Conservation (phyloP, 2,113 vertebrate genomes). For the Pheucticus melanocephalus region DNA sequence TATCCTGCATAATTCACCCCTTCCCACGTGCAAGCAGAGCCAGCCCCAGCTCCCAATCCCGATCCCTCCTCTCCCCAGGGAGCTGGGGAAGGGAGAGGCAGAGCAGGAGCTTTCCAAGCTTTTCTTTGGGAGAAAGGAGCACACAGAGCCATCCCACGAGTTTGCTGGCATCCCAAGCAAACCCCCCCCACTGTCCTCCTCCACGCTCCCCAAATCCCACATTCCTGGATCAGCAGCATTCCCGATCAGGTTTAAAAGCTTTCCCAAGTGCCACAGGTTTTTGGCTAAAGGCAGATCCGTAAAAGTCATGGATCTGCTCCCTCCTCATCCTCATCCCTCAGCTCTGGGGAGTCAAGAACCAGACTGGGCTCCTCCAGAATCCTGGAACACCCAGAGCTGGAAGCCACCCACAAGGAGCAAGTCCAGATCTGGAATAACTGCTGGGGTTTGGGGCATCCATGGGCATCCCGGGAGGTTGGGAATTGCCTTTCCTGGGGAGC, state of each 20-base stretch:
- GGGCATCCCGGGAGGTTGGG: rapidly evolving
- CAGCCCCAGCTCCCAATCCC: background rate
- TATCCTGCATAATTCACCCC: background rate
- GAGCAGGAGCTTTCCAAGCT: background rate
- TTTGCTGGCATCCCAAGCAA: rapidly evolving
- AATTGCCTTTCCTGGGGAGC: background rate
- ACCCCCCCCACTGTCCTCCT: rapidly evolving
- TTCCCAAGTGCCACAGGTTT: background rate
- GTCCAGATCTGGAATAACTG: rapidly evolving
- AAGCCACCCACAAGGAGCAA: background rate
- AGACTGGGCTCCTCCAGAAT: rapidly evolving
- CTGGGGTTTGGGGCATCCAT: rapidly evolving
- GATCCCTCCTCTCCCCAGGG: background rate
- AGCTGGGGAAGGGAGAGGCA: background rate
- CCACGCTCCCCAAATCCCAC: rapidly evolving
- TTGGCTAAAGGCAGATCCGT: background rate
- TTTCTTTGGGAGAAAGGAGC: background rate
- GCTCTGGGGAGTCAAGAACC: rapidly evolving
- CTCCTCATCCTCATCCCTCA: background rate
- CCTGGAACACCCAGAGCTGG: background rate
- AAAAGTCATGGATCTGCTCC: rapidly evolving
- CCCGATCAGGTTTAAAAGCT: rapidly evolving
- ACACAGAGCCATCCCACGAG: rapidly evolving
- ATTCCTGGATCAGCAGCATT: rapidly evolving
- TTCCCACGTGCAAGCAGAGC: background rate